Evolutionary conservation across 2,888 invertebrate genomes (phyloP), one percentile per base, ranked within the genome.

Genomic region (Drosophila barbarae): DNA sequence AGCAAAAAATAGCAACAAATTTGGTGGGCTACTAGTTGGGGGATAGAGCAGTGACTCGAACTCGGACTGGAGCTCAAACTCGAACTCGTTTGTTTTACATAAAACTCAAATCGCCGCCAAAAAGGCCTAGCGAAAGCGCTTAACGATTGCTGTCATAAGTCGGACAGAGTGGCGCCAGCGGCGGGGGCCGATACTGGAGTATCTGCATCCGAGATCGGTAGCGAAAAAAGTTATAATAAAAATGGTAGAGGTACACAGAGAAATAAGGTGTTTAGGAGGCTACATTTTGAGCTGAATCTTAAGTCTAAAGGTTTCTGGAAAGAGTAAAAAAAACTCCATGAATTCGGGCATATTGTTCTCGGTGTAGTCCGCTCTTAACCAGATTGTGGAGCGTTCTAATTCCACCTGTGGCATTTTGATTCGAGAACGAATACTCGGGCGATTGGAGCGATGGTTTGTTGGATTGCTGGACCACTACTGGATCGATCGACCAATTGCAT

Each of bases 71-170:
- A 23, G 23, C 23, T 23, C 5, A 3, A 28, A 10, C 46, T 42
- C 61, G 23, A 50, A 78, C 77, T 72, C 60, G 82, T 78, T 84
- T 76, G 69, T 72, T 84, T 78, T 81, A 78, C 77, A 78, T 78
- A 84, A 75, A 75, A 78, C 59, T 63, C 61, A 66, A 54, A 57
- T 47, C 51, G 60, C 71, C 63, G 71, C 74, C 74, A 74, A 76
- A 77, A 74, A 60, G 72, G 77, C 84, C 77, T 84, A 84, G 77
- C 84, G 77, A 77, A 77, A 77, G 77, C 77, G 61, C 42, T 15
- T 50, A 63, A 49, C 53, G 68, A 55, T 57, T 30, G 54, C 52
- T 44, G 50, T 58, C 57, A 77, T 63, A 71, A 71, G 57, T 69
- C 59, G 71, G 57, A 57, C 52, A 57, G 34, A 63, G 58, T 70